These are phyloP conservation scores for Yponomeuta plumbellus DNA, from an alignment of 2,888 invertebrate genomes.

Conservation along the genomic window DNA sequence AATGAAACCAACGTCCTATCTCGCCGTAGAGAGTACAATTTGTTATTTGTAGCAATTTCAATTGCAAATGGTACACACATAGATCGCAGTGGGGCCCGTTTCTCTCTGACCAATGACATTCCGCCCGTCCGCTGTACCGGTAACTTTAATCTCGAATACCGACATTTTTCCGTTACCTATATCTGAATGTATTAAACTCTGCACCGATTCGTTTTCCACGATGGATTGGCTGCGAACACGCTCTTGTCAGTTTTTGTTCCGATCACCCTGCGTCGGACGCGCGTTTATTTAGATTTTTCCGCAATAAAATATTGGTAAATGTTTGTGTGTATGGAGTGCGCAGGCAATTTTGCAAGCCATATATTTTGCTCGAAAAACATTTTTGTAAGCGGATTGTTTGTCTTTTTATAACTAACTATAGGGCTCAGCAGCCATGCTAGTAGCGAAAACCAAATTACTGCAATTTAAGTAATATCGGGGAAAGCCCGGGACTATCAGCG, in stretches of 20 bases:
- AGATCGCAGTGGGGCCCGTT: slow-evolving; percentile 4
- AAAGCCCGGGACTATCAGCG: neutral
- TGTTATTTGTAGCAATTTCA: slow-evolving; percentile 6
- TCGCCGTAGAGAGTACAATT: neutral
- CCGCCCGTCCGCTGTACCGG: slow-evolving; percentile 31
- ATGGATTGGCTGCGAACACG: slow-evolving; percentile 22
- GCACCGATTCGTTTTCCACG: slow-evolving; percentile 20
- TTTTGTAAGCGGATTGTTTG: neutral
- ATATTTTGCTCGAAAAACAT: neutral
- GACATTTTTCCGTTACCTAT: slow-evolving; percentile 18
- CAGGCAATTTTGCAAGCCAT: neutral
- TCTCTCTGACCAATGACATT: slow-evolving; percentile 19
- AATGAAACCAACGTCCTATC: neutral
- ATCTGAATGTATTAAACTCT: slow-evolving; percentile 17
- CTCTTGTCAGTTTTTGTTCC: slow-evolving; percentile 17
- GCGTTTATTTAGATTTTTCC: slow-evolving; percentile 14
- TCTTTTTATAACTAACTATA: neutral
- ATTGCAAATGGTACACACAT: slow-evolving; percentile 7
- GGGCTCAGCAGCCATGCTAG: neutral
- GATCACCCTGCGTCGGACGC: slow-evolving; percentile 13
- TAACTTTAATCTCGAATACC: slow-evolving; percentile 39
- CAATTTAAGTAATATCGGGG: neutral
- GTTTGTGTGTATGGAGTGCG: slow-evolving; percentile 5
- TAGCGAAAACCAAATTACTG: neutral
- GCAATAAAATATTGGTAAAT: slow-evolving; percentile 16